Base-by-base conservation (phyloP, 1,140 invertebrate species). In the Copidosoma floridanum region DNA sequence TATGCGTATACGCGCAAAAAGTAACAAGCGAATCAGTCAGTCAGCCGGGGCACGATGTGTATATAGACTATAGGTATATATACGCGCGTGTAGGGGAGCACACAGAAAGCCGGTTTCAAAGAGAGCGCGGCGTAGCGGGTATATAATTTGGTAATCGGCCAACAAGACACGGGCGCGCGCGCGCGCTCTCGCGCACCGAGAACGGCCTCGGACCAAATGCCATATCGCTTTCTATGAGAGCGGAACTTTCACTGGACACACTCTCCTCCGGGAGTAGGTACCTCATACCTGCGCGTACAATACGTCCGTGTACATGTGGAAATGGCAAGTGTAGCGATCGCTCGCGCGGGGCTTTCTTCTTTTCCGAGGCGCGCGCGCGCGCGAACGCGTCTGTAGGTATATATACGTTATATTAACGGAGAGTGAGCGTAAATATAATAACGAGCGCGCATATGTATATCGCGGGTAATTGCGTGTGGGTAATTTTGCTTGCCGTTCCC, bases 261-360 rank as follows among this genome's bases (percentile, higher is more conserved):
- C n/a, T n/a, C n/a, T n/a, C n/a, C n/a, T n/a, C n/a, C n/a, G n/a
- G n/a, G n/a, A n/a, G n/a, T n/a, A n/a, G n/a, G n/a, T n/a, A 3
- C 7, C 65, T 53, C 54, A 57, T 57, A 32, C 29, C 29, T 6
- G 29, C 12, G 29, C 12, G 29, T 32, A 12, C 29, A 32, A 12
- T 32, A 32, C 12, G 12, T 32, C n/a, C n/a, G n/a, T n/a, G n/a
- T n/a, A n/a, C n/a, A n/a, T n/a, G n/a, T n/a, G n/a, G n/a, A n/a
- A n/a, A n/a, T n/a, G n/a, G n/a, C n/a, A n/a, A n/a, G n/a, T n/a
- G n/a, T n/a, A n/a, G 29, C 29, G 29, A 32, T 12, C 6, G 29
- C 29, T 6, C 65, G 55, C 54, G 57, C 58, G 63, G 71, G 66
- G 75, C 78, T 79, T 80, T 80, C 79, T 76, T 76, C 52, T 54